Evolutionary conservation across 2,113 vertebrate genomes (phyloP), one percentile per base, ranked within the genome.

Genomic region (Gobio gobio): DNA sequence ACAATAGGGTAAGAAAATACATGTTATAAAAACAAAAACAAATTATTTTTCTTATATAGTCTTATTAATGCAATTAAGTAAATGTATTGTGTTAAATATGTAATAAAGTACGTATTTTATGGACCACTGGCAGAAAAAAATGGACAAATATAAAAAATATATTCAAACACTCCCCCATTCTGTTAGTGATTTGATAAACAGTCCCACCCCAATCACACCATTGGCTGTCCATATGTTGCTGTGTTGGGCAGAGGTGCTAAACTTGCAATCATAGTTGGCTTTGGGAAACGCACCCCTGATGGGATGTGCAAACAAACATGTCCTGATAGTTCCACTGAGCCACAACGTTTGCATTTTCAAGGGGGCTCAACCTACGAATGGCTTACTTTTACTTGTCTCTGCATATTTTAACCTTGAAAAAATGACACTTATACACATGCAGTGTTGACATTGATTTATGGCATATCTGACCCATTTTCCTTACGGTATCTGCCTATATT

Each of bases 401-500:
- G 64, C 29, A 68, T 68, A 68, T 68, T 68, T 68, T 68, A 68
- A 68, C 64, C 64, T 68, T 68, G 29, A 68, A 73, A 47, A 73
- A 73, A 73, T 10, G 40, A 47, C 70, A 45, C 36, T 5, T n/a
- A 72, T 70, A 70, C 20, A 45, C 20, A 72, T 72, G 40, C 68
- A 45, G 20, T 43, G 12, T 47, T 73, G 70, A 36, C 24, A 13
- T 82, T 75, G 78, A 81, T 86, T 85, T 43, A 86, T 64, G 26
- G 49, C 16, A 40, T 49, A 16, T 47, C 12, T 74, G 43, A 49
- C 10, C 6, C 43, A 74, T 49, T 74, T 49, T 73, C 3, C 70
- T 16, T 4, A 3, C 2, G 2, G n/a, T 49, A 4, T 43, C 66
- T 74, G 22, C 20, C 12, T 74, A 43, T 74, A 36, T 56, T 58